Evolutionary conservation across 1,140 invertebrate genomes (phyloP).

Genomic region (Cyclargus thomasi): DNA sequence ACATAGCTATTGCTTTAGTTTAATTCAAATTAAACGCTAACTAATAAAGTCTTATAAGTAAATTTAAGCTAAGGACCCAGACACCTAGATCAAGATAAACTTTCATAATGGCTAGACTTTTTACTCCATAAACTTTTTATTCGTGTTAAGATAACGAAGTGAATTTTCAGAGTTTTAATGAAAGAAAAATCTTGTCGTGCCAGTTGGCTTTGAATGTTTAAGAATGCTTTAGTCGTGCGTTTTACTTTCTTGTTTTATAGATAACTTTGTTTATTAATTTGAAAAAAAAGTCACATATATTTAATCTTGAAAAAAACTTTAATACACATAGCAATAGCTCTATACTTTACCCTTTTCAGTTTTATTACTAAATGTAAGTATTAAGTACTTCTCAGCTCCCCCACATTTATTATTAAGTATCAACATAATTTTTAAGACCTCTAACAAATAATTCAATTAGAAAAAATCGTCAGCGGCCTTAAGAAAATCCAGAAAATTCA

Average conservation of each 20-base stretch:
- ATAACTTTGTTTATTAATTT: not conserved
- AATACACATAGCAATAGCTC: no score
- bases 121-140: not conserved
- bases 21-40: not conserved
- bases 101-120: conserved; percentile 5
- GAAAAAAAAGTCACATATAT: no score
- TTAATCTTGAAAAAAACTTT: no score
- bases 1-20: not conserved
- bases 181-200: conserved; percentile 6
- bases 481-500: conserved; percentile 27
- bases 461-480: conserved; percentile 20
- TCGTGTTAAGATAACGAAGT: conserved; percentile 8
- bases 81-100: conserved; percentile 3
- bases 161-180: conserved; percentile 1
- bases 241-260: not conserved
- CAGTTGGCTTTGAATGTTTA: not conserved
- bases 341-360: no score
- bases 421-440: not conserved
- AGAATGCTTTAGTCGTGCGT: not conserved
- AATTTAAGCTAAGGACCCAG: not conserved
- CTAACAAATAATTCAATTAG: conserved; percentile 17
- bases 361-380: not conserved
- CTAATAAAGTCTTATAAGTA: not conserved
- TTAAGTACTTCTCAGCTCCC: not conserved
- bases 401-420: not conserved